phyloP scores from a whole-genome alignment of 2,113 vertebrate genomes.

The Orycteropus afer region DNA sequence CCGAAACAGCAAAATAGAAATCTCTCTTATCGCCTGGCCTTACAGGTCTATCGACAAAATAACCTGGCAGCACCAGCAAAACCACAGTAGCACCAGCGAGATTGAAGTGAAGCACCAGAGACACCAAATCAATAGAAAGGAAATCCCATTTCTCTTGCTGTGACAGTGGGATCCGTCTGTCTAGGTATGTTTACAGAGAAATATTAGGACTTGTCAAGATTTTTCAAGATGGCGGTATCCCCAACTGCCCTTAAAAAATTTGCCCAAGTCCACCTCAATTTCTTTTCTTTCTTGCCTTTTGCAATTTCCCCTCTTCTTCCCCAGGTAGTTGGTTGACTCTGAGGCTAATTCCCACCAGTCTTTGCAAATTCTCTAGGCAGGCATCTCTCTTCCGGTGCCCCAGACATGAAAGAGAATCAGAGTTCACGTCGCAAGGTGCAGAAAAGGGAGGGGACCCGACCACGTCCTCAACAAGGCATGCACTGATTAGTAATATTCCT shows the following conservation, averaged over 20 bases:
- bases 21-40: constrained; percentile 77
- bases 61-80: constrained; percentile 80
- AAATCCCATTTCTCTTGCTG: constrained; percentile 29
- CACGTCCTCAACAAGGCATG: constrained; percentile 87
- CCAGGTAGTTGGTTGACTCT: neutral
- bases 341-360: constrained; percentile 62
- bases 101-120: constrained; percentile 84
- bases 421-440: constrained; percentile 83
- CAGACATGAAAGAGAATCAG: constrained; percentile 75
- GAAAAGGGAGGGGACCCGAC: constrained; percentile 85
- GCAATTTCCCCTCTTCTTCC: constrained; percentile 37
- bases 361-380: constrained; percentile 40
- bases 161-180: constrained; percentile 4
- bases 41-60: constrained; percentile 70
- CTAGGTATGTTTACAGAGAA: constrained; percentile 32
- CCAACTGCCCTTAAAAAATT: neutral
- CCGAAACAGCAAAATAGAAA: constrained; percentile 85
- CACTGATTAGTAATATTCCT: constrained; percentile 80
- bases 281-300: constrained; percentile 50
- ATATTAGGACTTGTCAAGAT: constrained; percentile 63
- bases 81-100: constrained; percentile 83
- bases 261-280: neutral
- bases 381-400: constrained; percentile 76
- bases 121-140: constrained; percentile 61
- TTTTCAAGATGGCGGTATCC: constrained; percentile 46